Evolutionary conservation across 2,888 invertebrate genomes (phyloP), one percentile per base, ranked within the genome.

Genomic region (Drosophila lacicola): DNA sequence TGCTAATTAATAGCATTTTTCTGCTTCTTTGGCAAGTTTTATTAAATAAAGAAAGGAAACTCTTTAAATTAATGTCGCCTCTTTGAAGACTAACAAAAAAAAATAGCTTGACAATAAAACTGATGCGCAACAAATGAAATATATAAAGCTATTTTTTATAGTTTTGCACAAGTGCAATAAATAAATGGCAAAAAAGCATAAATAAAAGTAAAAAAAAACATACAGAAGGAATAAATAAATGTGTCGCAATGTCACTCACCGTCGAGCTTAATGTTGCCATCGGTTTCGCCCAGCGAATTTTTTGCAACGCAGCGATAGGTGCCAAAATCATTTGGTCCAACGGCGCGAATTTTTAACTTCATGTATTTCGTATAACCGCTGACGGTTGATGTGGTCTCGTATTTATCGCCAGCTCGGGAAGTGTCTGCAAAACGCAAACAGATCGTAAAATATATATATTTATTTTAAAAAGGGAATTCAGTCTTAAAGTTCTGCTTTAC

Each of bases 291-390:
- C 39, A 97, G 94, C 44, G 97, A 97, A 93, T 98, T 98, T 93
- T 97, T 98, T 56, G 97, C 97, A 73, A 97, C 96, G 92, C 97
- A 97, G 92, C 96, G 96, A 93, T 97, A 97, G 57, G 96, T 96
- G 65, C 97, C 97, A 91, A 97, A 97, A 93, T 97, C 97, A 85
- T 94, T 94, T 69, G 94, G 93, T 54, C 95, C 95, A 75, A 97
- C 96, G 92, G 95, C 95, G 65, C 96, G 94, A 91, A 98, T 97
- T 93, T 97, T 97, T 90, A 98, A 94, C 94, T 96, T 96, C 97
- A 98, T 97, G 93, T 96, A 96, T 91, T 97, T 96, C 92, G 95
- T 97, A 94, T 98, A 97, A 88, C 96, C 96, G 91, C 94, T 96
- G 93, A 97, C 97, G 90, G 95, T 95, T 77, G 96, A 95, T 66